Evolutionary conservation across 2,113 vertebrate species (phyloP), one percentile per base, ranked within the genome.

Genomic region (Montifringilla adamsi): DNA sequence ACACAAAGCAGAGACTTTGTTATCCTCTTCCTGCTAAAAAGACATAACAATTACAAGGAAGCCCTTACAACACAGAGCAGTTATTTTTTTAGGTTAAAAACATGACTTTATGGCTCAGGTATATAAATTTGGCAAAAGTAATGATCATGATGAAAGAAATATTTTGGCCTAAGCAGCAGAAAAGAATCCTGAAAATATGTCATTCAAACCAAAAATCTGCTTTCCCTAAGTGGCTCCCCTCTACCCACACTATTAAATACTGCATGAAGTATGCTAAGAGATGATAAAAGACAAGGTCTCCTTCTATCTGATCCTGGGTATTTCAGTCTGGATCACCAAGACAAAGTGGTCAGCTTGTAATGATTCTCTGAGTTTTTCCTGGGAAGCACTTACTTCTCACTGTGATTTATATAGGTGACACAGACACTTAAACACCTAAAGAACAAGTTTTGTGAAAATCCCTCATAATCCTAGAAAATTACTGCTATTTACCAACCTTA

Each of bases 401-500:
- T 59, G 13, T 49, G 58, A 74, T 59, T 92, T 69, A 50, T 22
- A 50, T 0, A 62, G 15, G 33, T 49, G 58, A 80, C 2, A 1
- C 3, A 53, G 63, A 52, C 19, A 82, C 8, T 64, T 33, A 84
- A 63, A 75, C 0, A 1, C 9, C 28, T 70, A 39, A 77, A 92
- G 46, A 66, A 28, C 24, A 64, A 1, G 13, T 44, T 93, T 33
- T 28, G 9, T 84, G 64, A 81, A 86, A 90, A 92, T 33, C 16
- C 43, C 37, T 39, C 0, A 4, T 37, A 69, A 41, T 58, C 37
- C 63, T 77, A 58, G 85, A 77, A 33, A 59, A 52, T 26, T 19
- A 79, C 14, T 52, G 37, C 46, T 27, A 44, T 75, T 68, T 81
- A 97, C 98, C 82, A 94, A 99, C 99, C 99, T 99, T 99, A 70